A percentile compares a stretch with the other conserved stretches of the same genome.
phyloP scores from a whole-genome alignment of 2,113 vertebrate species.

The Arenaria interpres region DNA sequence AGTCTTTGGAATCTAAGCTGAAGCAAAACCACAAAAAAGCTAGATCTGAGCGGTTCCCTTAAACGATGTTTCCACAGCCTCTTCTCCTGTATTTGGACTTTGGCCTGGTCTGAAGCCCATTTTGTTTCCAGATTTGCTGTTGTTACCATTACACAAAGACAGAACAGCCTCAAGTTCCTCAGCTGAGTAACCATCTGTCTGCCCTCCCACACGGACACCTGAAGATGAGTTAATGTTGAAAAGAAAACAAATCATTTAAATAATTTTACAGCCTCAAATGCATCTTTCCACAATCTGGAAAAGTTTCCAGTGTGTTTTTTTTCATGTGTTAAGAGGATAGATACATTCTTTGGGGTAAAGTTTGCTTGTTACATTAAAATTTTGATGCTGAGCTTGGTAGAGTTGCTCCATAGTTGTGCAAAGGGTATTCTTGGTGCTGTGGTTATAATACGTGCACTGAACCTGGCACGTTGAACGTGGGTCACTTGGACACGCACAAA shows the following conservation, averaged over 20 bases:
- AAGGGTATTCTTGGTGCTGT: background rate
- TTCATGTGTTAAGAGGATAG: background rate
- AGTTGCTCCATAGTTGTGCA: background rate
- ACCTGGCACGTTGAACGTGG: background rate
- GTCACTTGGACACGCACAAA: background rate
- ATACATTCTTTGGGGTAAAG: background rate
- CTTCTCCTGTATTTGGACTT: background rate
- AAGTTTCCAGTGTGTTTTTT: background rate
- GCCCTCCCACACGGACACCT: conserved; percentile 53
- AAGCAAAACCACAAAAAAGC: conserved; percentile 35
- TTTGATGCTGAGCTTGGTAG: background rate
- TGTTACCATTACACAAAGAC: background rate
- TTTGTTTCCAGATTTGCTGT: background rate
- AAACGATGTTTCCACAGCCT: background rate
- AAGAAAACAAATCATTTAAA: background rate
- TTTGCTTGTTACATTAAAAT: background rate
- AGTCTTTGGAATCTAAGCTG: conserved; percentile 19
- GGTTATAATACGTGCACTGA: fast-evolving
- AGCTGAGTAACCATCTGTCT: conserved; percentile 61
- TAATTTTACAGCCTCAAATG: background rate
- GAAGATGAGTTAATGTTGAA: conserved; percentile 40
- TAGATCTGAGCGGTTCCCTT: background rate
- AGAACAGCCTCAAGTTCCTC: conserved; percentile 5
- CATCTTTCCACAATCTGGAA: background rate
- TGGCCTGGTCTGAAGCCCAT: background rate